Percentiles rank a stretch among this genome's conserved stretches.
Evolutionary conservation across 1,140 invertebrate genomes (phyloP).

Genomic region (Neotoxoptera formosana): DNA sequence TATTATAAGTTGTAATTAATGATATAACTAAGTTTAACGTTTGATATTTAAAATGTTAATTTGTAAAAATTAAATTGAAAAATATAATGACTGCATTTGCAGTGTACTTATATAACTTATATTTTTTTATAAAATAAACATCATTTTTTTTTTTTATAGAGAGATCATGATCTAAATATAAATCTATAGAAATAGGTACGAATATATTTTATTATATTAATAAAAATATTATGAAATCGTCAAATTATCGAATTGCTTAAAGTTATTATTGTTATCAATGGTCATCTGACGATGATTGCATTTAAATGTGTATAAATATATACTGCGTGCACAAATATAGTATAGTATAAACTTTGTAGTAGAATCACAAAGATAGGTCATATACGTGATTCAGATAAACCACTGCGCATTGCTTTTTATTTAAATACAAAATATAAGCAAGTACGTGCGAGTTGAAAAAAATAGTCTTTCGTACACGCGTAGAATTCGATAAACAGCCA

Average conservation of each 20-base stretch:
- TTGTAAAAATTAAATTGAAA: too few relatives aligned
- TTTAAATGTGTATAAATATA: background rate
- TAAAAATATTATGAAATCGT: background rate
- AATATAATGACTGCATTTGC: background rate
- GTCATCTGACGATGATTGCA: background rate
- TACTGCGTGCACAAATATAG: background rate
- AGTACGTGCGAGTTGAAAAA: slow-evolving; percentile 2
- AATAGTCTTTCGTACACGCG: background rate
- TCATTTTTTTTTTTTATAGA: too few relatives aligned
- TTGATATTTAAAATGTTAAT: background rate
- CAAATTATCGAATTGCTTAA: background rate
- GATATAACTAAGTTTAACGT: background rate
- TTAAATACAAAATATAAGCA: background rate
- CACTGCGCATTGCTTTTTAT: background rate
- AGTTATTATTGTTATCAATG: background rate
- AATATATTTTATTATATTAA: background rate
- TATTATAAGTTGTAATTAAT: too few relatives aligned
- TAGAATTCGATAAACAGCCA: background rate
- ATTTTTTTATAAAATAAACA: too few relatives aligned
- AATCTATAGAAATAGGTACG: background rate
- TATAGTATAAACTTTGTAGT: background rate
- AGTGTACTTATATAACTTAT: background rate
- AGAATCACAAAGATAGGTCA: background rate
- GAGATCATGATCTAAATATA: too few relatives aligned
- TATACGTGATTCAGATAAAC: background rate